These are phyloP conservation scores for Parazoanthus swiftii DNA, from an alignment of 92 coral and sea anemone species.

Conservation along the genomic window DNA sequence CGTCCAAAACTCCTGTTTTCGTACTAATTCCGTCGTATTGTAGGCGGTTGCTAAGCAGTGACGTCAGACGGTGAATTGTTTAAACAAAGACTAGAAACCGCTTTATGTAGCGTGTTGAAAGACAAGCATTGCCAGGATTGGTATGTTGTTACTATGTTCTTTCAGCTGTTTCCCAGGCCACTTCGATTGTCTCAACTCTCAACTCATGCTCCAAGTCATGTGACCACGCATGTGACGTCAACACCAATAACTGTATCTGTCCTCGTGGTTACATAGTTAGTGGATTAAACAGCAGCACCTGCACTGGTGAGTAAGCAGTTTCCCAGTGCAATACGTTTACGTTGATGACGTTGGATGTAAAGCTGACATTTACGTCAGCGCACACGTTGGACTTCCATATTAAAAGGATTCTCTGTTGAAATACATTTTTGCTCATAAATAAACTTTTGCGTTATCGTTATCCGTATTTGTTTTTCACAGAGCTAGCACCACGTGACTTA, in stretches of 20 bases:
- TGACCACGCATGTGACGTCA: conserved; percentile 63
- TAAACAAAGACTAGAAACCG: too few relatives aligned
- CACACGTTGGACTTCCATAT: background rate
- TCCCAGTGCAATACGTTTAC: too few relatives aligned
- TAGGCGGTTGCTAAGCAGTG: too few relatives aligned
- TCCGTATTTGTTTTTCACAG: too few relatives aligned
- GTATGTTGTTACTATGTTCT: background rate
- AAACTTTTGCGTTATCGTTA: background rate
- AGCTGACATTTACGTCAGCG: too few relatives aligned
- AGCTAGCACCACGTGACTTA: background rate
- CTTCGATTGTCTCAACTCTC: conserved; percentile 41
- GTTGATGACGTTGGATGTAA: too few relatives aligned
- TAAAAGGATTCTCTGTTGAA: background rate
- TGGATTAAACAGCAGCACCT: conserved; percentile 35
- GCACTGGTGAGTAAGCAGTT: conserved; percentile 52
- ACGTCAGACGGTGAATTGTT: too few relatives aligned
- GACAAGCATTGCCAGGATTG: too few relatives aligned
- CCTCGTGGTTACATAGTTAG: conserved; percentile 50
- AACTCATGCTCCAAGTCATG: conserved; percentile 54
- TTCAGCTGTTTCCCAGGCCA: conserved; percentile 64
- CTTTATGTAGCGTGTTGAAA: too few relatives aligned
- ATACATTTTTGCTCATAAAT: background rate
- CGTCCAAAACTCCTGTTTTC: background rate
- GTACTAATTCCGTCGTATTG: too few relatives aligned
- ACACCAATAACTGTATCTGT: conserved; percentile 61